phyloP scores from a whole-genome alignment of 1,140 invertebrate genomes.

The Neodiprion fabricii region DNA sequence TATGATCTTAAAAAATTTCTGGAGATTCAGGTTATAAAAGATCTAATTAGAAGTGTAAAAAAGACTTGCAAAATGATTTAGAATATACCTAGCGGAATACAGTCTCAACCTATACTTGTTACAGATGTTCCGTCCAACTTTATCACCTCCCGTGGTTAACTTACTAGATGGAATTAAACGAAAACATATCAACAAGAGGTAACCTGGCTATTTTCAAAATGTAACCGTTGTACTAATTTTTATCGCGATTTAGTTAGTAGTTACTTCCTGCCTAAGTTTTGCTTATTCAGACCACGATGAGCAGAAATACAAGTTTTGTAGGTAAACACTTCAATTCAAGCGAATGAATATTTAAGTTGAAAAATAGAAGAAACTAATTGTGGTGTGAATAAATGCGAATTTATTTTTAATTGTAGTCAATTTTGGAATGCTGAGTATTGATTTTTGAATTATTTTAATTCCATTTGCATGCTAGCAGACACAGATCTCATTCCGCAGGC shows the following conservation, averaged over 20 bases:
- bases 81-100: too few species aligned
- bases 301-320: too few species aligned
- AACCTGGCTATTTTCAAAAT: slow-evolving; percentile 21
- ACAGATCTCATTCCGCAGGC: slow-evolving; percentile 43
- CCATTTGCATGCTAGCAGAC: slow-evolving; percentile 50
- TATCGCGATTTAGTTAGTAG: too few species aligned
- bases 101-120: slow-evolving; percentile 9
- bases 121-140: slow-evolving; percentile 58
- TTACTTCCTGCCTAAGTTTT: too few species aligned
- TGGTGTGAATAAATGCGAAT: neutral
- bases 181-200: slow-evolving; percentile 52
- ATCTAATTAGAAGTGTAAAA: slow-evolving; percentile 7
- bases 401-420: neutral
- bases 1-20: too few species aligned
- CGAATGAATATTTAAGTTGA: too few species aligned
- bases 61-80: too few species aligned
- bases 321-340: too few species aligned
- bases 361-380: too few species aligned
- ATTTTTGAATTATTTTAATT: slow-evolving; percentile 17
- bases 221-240: neutral
- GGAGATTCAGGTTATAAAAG: neutral
- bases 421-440: neutral
- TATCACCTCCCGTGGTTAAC: slow-evolving; percentile 53
- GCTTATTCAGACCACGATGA: too few species aligned
- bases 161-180: slow-evolving; percentile 57